Conservation (phyloP, 2,888 invertebrate species). For the Noctua janthe region DNA sequence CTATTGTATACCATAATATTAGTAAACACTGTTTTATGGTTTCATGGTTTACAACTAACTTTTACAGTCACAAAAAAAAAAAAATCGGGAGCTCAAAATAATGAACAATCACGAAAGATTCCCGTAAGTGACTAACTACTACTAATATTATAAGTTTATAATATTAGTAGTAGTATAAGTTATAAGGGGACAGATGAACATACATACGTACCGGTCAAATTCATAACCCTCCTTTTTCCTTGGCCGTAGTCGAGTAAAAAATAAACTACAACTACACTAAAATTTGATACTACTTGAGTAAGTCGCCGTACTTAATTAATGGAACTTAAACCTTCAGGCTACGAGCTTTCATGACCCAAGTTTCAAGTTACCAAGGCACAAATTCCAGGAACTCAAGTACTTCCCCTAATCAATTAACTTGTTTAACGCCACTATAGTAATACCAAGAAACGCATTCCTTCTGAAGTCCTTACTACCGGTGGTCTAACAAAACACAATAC, state of each 20-base stretch:
- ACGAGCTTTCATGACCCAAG: neutral
- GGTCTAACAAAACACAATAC: constrained; percentile 50
- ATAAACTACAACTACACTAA: too few relatives aligned
- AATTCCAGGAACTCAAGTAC: neutral
- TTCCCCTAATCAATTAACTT: neutral
- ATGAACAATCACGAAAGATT: too few relatives aligned
- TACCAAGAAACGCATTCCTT: neutral
- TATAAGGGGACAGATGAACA: neutral
- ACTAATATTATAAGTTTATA: neutral
- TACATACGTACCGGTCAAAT: neutral
- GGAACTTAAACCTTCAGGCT: neutral
- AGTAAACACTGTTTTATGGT: neutral
- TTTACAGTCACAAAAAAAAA: too few relatives aligned
- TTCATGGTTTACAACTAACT: too few relatives aligned
- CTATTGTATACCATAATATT: neutral
- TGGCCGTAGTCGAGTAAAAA: neutral
- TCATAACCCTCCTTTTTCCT: neutral
- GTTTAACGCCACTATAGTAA: neutral
- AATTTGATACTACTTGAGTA: neutral
- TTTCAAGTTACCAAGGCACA: neutral
- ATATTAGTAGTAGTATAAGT: neutral
- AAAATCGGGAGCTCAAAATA: too few relatives aligned
- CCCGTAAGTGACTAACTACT: too few relatives aligned
- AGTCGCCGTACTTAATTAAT: neutral
- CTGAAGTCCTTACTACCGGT: constrained; percentile 10